Percentiles rank a stretch among this genome's conserved stretches.
Conservation (phyloP, 2,888 invertebrate genomes). For the Pristionchus mayeri region DNA sequence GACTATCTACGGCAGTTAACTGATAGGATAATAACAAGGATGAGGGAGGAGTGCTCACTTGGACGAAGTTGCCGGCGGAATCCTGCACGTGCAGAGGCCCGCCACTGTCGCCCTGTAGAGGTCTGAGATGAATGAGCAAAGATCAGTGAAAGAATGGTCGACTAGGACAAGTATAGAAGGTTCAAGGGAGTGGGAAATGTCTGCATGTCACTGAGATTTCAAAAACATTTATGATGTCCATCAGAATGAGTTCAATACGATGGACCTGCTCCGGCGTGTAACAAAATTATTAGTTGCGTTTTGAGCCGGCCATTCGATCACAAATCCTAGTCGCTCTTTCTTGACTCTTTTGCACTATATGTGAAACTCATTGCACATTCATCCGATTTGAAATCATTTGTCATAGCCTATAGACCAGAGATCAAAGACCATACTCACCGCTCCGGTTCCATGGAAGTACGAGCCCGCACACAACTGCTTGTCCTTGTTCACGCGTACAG, state of each 20-base stretch:
- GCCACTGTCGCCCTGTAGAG: conserved; percentile 64
- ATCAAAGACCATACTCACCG: conserved; percentile 54
- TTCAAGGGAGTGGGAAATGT: neutral
- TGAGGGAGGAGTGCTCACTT: conserved; percentile 47
- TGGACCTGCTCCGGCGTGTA: neutral
- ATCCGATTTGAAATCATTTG: too few species aligned
- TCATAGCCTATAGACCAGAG: conserved; percentile 27
- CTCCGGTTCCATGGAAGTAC: conserved; percentile 62
- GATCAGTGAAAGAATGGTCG: neutral
- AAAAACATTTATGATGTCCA: too few species aligned
- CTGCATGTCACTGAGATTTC: too few species aligned
- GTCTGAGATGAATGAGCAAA: neutral
- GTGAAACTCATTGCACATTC: too few species aligned
- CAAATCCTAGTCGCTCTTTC: too few species aligned
- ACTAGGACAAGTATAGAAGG: neutral
- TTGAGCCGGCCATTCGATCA: too few species aligned
- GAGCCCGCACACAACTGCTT: conserved; percentile 61
- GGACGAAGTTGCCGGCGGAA: conserved; percentile 53
- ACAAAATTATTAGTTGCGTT: too few species aligned
- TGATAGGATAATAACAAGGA: too few species aligned
- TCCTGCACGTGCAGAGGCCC: conserved; percentile 61
- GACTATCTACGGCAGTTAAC: too few species aligned
- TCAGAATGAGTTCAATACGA: neutral
- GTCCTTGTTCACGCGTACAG: conserved; percentile 49
- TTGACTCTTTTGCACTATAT: too few species aligned